phyloP scores from a whole-genome alignment of 2,888 invertebrate species.

The Tetanocera ferruginea region DNA sequence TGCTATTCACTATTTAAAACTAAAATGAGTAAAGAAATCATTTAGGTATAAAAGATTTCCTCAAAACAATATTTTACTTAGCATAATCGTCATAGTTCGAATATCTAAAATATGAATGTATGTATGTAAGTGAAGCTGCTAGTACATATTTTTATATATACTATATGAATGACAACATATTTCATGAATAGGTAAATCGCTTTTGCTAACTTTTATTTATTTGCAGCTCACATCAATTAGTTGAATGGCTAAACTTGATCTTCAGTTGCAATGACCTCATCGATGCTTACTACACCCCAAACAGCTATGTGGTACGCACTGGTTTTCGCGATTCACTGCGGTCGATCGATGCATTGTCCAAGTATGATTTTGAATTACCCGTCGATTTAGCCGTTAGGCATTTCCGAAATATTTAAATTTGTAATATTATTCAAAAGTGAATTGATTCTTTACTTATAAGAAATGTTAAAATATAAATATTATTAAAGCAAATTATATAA shows the following conservation, averaged over 20 bases:
- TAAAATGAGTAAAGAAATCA: too few species aligned
- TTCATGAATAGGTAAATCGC: too few species aligned
- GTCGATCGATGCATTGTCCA: constrained; percentile 88
- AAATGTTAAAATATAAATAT: neutral
- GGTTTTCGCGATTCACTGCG: constrained; percentile 96
- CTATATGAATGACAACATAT: too few species aligned
- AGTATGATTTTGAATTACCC: constrained; percentile 91
- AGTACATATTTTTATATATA: too few species aligned
- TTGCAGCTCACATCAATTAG: constrained; percentile 87
- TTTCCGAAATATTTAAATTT: constrained; percentile 91
- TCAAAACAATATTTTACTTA: too few species aligned
- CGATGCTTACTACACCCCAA: constrained; percentile 85
- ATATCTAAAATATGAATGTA: too few species aligned
- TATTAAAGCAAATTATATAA: neutral
- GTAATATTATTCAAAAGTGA: too few species aligned
- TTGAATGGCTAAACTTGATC: constrained; percentile 94
- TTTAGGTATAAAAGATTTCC: too few species aligned
- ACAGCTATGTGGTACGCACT: constrained; percentile 96
- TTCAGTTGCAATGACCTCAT: constrained; percentile 86
- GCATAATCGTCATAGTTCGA: too few species aligned
- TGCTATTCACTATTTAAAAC: too few species aligned
- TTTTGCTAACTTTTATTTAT: constrained; percentile 18
- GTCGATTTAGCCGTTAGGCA: constrained; percentile 97
- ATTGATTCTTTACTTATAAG: neutral
- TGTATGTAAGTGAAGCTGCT: too few species aligned